A percentile compares a stretch with the other conserved stretches of the same genome.
Conservation (phyloP, 2,888 invertebrate genomes). For the Cryptops parisi region DNA sequence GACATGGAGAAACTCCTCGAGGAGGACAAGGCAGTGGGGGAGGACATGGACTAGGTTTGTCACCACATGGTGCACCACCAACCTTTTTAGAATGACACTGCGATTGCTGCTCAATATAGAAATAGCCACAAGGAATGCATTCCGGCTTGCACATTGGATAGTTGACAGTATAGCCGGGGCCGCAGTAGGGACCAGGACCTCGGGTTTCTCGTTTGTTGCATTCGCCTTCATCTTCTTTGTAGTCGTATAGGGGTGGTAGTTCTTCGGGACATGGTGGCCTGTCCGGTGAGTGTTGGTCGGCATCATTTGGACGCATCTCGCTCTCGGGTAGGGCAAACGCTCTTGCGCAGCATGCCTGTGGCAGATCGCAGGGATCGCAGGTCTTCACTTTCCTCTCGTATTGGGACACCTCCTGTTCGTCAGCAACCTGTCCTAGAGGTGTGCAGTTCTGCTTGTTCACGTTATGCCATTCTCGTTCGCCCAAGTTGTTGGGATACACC, state of each 20-base stretch:
- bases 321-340: not conserved
- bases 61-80: not conserved
- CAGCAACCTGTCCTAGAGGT: not conserved
- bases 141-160: not conserved
- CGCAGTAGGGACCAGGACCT: constrained; percentile 1
- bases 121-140: not conserved
- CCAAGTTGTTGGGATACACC: not conserved
- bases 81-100: not conserved
- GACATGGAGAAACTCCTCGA: no score
- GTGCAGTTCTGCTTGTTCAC: not conserved
- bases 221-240: constrained; percentile 1
- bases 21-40: no score
- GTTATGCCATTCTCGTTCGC: constrained; percentile 6
- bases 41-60: not conserved
- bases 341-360: not conserved
- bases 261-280: not conserved
- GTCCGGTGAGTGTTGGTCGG: constrained; percentile 2
- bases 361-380: not conserved
- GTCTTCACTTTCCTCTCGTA: not conserved
- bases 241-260: constrained; percentile 1
- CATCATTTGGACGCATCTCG: constrained; percentile 1
- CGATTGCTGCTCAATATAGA: constrained; percentile 1
- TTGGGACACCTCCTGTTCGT: not conserved
- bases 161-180: not conserved
- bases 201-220: constrained; percentile 1